Evolutionary conservation across 2,797 vertebrate genomes (phyloP).

Genomic region (Urophycis tenuis): DNA sequence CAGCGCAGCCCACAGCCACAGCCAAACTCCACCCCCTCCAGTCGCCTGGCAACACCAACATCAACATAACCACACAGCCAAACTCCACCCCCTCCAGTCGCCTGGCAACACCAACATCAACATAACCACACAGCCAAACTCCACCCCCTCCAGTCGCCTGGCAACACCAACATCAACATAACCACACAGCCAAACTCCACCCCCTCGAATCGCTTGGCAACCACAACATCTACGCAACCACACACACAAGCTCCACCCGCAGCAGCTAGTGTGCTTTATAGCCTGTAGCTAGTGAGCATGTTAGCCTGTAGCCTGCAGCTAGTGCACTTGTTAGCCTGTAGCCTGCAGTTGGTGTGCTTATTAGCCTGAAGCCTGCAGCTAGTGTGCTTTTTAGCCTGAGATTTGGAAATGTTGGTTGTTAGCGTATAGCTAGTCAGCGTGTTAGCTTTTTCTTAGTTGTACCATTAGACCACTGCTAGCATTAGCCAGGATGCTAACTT

Average conservation of each 20-base stretch:
- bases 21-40: constrained; percentile 89
- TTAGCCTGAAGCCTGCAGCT: not conserved
- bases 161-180: constrained; percentile 10
- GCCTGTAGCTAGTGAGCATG: not conserved
- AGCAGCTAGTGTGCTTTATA: not conserved
- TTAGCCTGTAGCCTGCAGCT: too few relatives aligned
- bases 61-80: too few relatives aligned
- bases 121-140: too few relatives aligned
- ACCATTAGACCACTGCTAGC: not conserved
- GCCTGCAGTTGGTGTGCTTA: not conserved
- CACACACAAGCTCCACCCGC: not conserved
- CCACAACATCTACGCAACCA: not conserved
- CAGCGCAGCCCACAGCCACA: constrained; percentile 96
- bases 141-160: constrained; percentile 89
- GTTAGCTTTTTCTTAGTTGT: not conserved
- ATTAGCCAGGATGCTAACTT: constrained; percentile 65
- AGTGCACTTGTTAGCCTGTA: not conserved
- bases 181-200: not conserved
- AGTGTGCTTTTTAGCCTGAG: too few relatives aligned
- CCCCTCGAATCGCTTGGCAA: not conserved
- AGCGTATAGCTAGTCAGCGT: not conserved
- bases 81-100: too few relatives aligned
- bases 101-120: too few relatives aligned
- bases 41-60: too few relatives aligned
- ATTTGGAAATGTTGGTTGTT: not conserved